Percentiles rank a stretch among this genome's conserved stretches.
phyloP scores from a whole-genome alignment of 2,888 invertebrate genomes.

The Drosophila borborema region DNA sequence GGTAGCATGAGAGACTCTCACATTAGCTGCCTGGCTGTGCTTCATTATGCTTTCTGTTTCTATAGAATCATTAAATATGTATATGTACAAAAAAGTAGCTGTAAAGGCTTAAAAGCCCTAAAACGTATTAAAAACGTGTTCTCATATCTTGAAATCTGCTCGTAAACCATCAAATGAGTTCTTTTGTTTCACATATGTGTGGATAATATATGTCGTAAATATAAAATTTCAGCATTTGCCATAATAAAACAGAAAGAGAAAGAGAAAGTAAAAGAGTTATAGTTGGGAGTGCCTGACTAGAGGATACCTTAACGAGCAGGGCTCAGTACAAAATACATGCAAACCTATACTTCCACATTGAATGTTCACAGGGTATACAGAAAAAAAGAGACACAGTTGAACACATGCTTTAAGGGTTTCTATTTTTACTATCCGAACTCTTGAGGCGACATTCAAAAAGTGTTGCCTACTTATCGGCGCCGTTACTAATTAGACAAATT shows the following conservation, averaged over 20 bases:
- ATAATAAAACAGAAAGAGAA: not conserved
- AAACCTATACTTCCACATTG: not conserved
- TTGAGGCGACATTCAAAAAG: conserved; percentile 17
- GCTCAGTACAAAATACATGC: too few relatives aligned
- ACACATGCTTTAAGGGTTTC: conserved; percentile 11
- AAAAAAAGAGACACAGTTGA: not conserved
- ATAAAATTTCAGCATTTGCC: conserved; percentile 36
- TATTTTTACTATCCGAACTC: conserved; percentile 5
- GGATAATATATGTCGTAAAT: conserved; percentile 17
- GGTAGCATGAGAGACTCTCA: not conserved
- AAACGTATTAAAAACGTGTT: conserved; percentile 1
- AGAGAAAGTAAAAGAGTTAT: not conserved
- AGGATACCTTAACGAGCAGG: not conserved
- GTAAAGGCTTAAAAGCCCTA: conserved; percentile 10
- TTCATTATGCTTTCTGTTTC: not conserved
- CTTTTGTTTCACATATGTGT: conserved; percentile 10
- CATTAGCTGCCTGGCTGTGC: not conserved
- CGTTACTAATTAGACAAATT: conserved; percentile 44
- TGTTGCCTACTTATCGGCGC: conserved; percentile 53
- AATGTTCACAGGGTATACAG: not conserved
- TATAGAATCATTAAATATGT: not conserved
- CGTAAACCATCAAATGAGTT: conserved; percentile 27
- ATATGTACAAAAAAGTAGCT: not conserved
- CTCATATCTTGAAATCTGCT: not conserved
- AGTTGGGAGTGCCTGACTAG: not conserved